Evolutionary conservation across 2,888 invertebrate species (phyloP).

Genomic region (Dimorphilus gyrociliatus): DNA sequence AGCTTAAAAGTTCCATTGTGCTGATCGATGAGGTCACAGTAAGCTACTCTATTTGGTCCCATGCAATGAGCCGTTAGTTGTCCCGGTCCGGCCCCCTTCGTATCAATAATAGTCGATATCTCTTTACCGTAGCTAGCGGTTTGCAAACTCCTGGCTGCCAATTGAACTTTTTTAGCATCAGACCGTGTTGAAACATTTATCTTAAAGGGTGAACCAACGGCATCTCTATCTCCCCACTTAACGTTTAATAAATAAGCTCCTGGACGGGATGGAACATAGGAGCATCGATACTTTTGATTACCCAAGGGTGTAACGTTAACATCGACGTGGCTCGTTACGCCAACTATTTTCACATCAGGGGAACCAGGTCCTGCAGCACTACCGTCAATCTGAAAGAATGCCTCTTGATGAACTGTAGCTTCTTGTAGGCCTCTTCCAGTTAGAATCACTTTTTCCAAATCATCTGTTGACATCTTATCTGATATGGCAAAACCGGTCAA

Average conservation of each 20-base stretch:
- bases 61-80: slow-evolving; percentile 92
- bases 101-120: slow-evolving; percentile 90
- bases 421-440: slow-evolving; percentile 78
- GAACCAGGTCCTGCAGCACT: slow-evolving; percentile 49
- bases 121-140: slow-evolving; percentile 86
- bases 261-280: slow-evolving; percentile 63
- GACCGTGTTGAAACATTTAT: slow-evolving; percentile 30
- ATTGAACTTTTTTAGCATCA: slow-evolving; percentile 44
- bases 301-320: slow-evolving; percentile 64
- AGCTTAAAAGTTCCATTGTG: slow-evolving; percentile 87
- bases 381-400: slow-evolving; percentile 82
- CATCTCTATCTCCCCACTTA: slow-evolving; percentile 67
- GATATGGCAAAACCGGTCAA: slow-evolving; percentile 40
- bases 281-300: slow-evolving; percentile 73
- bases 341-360: slow-evolving; percentile 64
- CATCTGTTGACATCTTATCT: too few relatives aligned
- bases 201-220: slow-evolving; percentile 62
- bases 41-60: slow-evolving; percentile 79
- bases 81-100: slow-evolving; percentile 71
- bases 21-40: slow-evolving; percentile 92
- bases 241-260: slow-evolving; percentile 62
- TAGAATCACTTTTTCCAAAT: slow-evolving; percentile 41
- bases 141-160: slow-evolving; percentile 79
- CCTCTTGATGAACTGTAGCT: slow-evolving; percentile 74
- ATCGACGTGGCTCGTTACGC: slow-evolving; percentile 57